Base-by-base conservation (phyloP, 2,888 invertebrate species). In the Apodemia mormo region DNA sequence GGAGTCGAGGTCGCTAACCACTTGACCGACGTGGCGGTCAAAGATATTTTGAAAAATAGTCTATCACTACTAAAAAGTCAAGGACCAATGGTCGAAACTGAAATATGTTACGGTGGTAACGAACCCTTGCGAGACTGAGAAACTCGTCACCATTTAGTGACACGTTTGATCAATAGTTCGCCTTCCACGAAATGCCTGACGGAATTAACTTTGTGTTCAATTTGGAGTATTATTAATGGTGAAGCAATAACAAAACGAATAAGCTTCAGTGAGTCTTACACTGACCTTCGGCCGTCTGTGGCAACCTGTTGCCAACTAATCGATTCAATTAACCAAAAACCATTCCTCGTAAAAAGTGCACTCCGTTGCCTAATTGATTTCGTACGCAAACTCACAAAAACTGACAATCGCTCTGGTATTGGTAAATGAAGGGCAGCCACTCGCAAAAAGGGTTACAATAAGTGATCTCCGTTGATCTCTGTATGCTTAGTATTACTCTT, bases 251-350 rank as follows among this genome's bases (percentile, higher is more conserved):
- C 10, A 8, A 58, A 58, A 30, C 33, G 29, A 30, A 4, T 30
- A 58, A 58, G 58, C 12, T 33, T 30, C 58, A 58, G 30, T 4
- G 58, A 58, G 58, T 49, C 10, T 49, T 14, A 52, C 33, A 61
- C 33, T 61, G 61, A 61, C 61, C 61, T 61, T 61, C 33, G 12
- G 61, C 12, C 14, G 61, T 61, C 61, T 61, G 61, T 14, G 61
- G 33, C 61, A 37, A 61, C 33, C 61, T 61, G 61, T 61, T 61
- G 61, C 33, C 33, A n/a, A 61, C 61, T n/a, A 52, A 52, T 61
- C 61, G 33, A 61, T 37, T 61, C 33, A 61, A 61, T 61, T 61
- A 61, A 37, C 33, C 30, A 61, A 52, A 52, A 52, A 61, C 30
- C 56, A 58, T 30, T 30, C 61, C 33, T 61, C 61, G 33, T 61